These are phyloP conservation scores for Hemaris fuciformis DNA, from an alignment of 2,888 invertebrate genomes.

Conservation along the genomic window DNA sequence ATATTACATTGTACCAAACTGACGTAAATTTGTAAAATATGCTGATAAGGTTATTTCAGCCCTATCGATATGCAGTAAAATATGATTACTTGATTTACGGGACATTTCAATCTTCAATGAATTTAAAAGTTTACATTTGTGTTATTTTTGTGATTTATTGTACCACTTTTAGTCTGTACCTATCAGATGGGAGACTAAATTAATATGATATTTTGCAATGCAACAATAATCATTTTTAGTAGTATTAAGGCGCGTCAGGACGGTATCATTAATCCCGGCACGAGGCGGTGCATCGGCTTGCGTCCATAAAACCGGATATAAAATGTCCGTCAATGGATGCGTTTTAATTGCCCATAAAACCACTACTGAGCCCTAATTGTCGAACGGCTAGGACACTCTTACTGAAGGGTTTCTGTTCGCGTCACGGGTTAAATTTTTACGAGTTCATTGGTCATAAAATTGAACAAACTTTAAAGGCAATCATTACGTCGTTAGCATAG, in stretches of 20 bases:
- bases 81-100: no score
- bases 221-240: conserved; percentile 9
- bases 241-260: conserved; percentile 38
- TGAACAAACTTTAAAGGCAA: conserved; percentile 42
- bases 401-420: conserved; percentile 43
- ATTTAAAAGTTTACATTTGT: neutral
- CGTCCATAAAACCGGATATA: conserved; percentile 61
- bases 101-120: no score
- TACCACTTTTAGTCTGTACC: neutral
- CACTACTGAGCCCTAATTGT: conserved; percentile 68
- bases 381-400: conserved; percentile 39
- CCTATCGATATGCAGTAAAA: no score
- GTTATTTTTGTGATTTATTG: neutral
- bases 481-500: conserved; percentile 22
- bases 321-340: conserved; percentile 55
- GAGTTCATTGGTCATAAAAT: conserved; percentile 55
- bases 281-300: conserved; percentile 19
- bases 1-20: no score
- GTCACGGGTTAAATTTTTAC: conserved; percentile 54
- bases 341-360: conserved; percentile 68
- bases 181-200: neutral
- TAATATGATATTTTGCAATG: no score
- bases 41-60: no score
- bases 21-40: no score
- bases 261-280: conserved; percentile 38